phyloP scores from a whole-genome alignment of 2,888 invertebrate genomes.

The Psococerastis gibbosa region DNA sequence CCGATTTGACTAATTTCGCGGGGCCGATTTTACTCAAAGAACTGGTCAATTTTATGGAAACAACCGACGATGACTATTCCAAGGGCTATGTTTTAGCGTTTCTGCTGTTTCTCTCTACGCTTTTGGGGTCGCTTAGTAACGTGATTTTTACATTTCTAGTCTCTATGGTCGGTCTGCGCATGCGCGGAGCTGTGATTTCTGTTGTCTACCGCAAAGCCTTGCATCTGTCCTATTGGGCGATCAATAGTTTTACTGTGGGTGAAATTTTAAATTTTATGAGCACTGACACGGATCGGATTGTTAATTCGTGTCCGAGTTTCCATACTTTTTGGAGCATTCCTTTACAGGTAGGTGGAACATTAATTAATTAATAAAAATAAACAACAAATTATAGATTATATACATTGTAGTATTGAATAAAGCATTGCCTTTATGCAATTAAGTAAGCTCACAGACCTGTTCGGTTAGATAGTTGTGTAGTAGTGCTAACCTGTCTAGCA shows the following conservation, averaged over 20 bases:
- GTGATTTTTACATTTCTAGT: conserved; percentile 82
- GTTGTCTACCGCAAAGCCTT: conserved; percentile 58
- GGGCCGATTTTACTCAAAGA: conserved; percentile 75
- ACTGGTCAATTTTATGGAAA: conserved; percentile 60
- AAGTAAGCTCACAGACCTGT: too few relatives aligned
- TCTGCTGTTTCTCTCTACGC: conserved; percentile 41
- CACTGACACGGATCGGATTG: conserved; percentile 85
- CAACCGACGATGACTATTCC: conserved; percentile 41
- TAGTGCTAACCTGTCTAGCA: too few relatives aligned
- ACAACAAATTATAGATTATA: too few relatives aligned
- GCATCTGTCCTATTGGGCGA: conserved; percentile 14
- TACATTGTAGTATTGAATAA: too few relatives aligned
- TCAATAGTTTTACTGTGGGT: conserved; percentile 38
- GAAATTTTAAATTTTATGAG: conserved; percentile 95
- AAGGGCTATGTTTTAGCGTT: conserved; percentile 44
- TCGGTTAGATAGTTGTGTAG: too few relatives aligned
- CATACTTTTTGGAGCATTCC: conserved; percentile 96
- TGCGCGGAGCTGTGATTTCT: conserved; percentile 68
- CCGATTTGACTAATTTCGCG: conserved; percentile 70
- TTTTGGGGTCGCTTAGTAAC: conserved; percentile 58
- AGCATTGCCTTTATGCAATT: too few relatives aligned
- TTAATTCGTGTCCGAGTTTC: conserved; percentile 90
- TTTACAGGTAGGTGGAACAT: conserved; percentile 41
- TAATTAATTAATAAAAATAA: too few relatives aligned
- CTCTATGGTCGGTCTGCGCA: conserved; percentile 65